These are phyloP conservation scores for Coleophora flavipennella DNA, from an alignment of 2,888 invertebrate genomes.

Conservation along the genomic window DNA sequence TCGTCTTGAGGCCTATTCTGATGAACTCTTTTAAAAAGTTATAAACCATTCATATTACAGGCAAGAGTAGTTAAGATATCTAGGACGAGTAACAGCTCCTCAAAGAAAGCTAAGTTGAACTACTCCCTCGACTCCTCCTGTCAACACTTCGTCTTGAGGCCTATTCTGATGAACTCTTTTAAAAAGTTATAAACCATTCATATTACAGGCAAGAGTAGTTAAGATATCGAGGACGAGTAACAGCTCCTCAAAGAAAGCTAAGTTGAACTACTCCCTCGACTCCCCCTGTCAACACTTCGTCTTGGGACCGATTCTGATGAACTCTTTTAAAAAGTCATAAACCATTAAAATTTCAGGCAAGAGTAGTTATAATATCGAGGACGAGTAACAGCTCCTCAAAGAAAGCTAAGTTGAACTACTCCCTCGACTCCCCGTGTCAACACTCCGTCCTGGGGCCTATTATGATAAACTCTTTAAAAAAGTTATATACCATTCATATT, in stretches of 20 bases:
- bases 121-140: conserved; percentile 48
- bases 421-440: conserved; percentile 47
- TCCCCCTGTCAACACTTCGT: conserved; percentile 60
- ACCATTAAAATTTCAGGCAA: too few species aligned
- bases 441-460: conserved; percentile 57
- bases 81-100: conserved; percentile 29
- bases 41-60: too few species aligned
- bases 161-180: conserved; percentile 38
- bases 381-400: conserved; percentile 33
- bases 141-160: conserved; percentile 56
- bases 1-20: conserved; percentile 49
- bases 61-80: too few species aligned
- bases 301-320: conserved; percentile 47
- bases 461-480: too few species aligned
- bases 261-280: conserved; percentile 45
- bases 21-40: conserved; percentile 41
- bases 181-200: too few species aligned
- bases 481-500: too few species aligned
- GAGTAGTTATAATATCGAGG: too few species aligned
- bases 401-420: conserved; percentile 46
- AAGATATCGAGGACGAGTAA: too few species aligned
- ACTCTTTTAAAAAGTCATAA: too few species aligned
- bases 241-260: conserved; percentile 36
- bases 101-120: conserved; percentile 45
- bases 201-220: too few species aligned